A percentile compares a stretch with the other conserved stretches of the same genome.
phyloP scores from a whole-genome alignment of 1,140 invertebrate genomes.

The Heliconius nattereri region DNA sequence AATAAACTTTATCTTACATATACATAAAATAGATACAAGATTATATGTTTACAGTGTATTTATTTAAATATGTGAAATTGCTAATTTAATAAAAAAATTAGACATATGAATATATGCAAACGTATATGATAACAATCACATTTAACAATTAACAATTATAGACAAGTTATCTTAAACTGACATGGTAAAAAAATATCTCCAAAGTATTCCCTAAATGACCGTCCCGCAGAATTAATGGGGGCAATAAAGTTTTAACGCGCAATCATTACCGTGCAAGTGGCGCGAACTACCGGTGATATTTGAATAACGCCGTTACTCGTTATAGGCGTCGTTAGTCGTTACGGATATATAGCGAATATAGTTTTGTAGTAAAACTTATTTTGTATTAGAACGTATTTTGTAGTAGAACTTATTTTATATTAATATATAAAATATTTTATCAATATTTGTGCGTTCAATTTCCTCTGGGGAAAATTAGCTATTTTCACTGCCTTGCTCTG shows the following conservation, averaged over 20 bases:
- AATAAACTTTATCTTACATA: too few relatives aligned
- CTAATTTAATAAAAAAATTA: too few relatives aligned
- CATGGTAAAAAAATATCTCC: constrained; percentile 21
- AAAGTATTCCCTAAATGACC: constrained; percentile 14
- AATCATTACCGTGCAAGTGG: constrained; percentile 43
- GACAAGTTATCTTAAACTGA: constrained; percentile 24
- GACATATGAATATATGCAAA: too few relatives aligned
- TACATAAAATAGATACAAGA: too few relatives aligned
- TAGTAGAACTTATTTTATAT: neutral
- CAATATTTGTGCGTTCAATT: too few relatives aligned
- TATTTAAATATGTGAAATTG: too few relatives aligned
- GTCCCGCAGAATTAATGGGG: constrained; percentile 33
- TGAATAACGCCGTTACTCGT: constrained; percentile 22
- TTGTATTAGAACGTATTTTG: too few relatives aligned
- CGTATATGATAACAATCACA: neutral
- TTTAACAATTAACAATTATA: constrained; percentile 9
- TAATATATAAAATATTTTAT: too few relatives aligned
- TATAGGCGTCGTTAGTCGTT: constrained; percentile 14
- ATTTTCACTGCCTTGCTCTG: too few relatives aligned
- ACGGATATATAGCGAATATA: neutral
- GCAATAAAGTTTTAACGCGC: constrained; percentile 42
- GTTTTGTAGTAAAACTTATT: neutral
- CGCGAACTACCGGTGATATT: constrained; percentile 38
- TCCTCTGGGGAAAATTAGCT: too few relatives aligned
- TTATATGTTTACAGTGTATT: too few relatives aligned